phyloP scores from a whole-genome alignment of 2,113 vertebrate genomes.

The Ictalurus furcatus region DNA sequence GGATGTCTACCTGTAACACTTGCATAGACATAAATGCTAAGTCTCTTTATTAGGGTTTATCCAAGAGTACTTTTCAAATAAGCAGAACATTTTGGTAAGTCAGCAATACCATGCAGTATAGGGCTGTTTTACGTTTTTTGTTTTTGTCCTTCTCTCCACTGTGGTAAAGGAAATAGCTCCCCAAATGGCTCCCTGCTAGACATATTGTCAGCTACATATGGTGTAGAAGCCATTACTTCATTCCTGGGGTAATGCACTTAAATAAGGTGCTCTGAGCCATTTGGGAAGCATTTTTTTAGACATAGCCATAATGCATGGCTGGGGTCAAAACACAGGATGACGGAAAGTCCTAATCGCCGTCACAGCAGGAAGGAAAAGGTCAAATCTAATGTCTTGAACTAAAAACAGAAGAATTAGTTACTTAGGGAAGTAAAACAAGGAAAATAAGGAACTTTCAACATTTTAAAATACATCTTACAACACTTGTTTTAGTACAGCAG shows the following conservation, averaged over 20 bases:
- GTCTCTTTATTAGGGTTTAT: not conserved
- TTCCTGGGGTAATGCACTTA: conserved; percentile 8
- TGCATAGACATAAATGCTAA: not conserved
- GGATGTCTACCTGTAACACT: not conserved
- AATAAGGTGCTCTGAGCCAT: not conserved
- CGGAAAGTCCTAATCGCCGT: not conserved
- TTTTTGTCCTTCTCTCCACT: not conserved
- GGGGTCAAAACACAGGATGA: conserved; percentile 7
- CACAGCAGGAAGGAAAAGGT: not conserved
- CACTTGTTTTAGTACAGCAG: not conserved
- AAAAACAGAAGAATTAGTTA: not conserved
- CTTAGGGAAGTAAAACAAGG: not conserved
- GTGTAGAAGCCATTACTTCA: not conserved
- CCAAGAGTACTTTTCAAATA: not conserved
- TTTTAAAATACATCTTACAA: not conserved
- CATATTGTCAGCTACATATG: conserved; percentile 1
- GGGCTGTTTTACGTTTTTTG: not conserved
- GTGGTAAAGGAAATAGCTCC: conserved; percentile 14
- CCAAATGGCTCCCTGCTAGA: conserved; percentile 1
- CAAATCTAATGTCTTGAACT: not conserved
- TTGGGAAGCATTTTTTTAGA: conserved; percentile 6
- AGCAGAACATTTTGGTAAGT: not conserved
- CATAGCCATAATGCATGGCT: not conserved
- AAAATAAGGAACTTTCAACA: not conserved
- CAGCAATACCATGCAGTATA: not conserved